Evolutionary conservation across 1,140 invertebrate species (phyloP), one percentile per base, ranked within the genome.

Genomic region (Pectinophora gossypiella): DNA sequence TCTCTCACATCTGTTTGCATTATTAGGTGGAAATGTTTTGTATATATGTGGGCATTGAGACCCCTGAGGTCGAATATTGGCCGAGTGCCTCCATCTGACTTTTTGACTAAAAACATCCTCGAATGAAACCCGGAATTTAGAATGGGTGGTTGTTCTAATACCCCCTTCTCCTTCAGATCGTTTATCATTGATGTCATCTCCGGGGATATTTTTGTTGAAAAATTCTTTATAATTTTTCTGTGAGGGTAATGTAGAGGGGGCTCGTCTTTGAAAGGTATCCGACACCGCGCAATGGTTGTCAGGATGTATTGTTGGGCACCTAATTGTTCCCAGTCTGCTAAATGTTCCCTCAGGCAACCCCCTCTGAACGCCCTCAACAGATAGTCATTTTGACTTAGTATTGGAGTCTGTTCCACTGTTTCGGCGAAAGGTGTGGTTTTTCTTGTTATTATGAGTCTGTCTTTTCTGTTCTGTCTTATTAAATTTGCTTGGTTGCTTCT

Each of bases 241-340:
- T 40, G 15, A 10, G 21, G 19, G 10, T 46, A 49, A 3, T 53
- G 54, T 5, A 77, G 27, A 4, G 38, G 32, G 19, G 72, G 65
- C 46, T 58, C 72, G 6, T 32, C 53, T 42, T 20, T 45, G 42
- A 76, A 59, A 18, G 68, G 64, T 20, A 76, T 69, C 13, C 55
- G 50, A 19, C 19, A 15, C 19, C 54, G 56, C 23, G 61, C 52
- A 18, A 72, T 56, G 3, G 64, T 51, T 23, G 59, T 61, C 20
- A 51, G 13, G 15, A 56, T 47, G 20, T 19, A 56, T 5, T 16
- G 18, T 10, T 42, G 23, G 1, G 49, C 49, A 13, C 23, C 44
- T 12, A 51, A 13, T 16, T 48, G 5, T 16, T 16, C 19, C 38
- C 38, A 42, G n/a, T n/a, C n/a, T n/a, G n/a, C n/a, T n/a, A n/a